Evolutionary conservation across 2,113 vertebrate species (phyloP), one percentile per base, ranked within the genome.

Genomic region (Callopanchax toddi): DNA sequence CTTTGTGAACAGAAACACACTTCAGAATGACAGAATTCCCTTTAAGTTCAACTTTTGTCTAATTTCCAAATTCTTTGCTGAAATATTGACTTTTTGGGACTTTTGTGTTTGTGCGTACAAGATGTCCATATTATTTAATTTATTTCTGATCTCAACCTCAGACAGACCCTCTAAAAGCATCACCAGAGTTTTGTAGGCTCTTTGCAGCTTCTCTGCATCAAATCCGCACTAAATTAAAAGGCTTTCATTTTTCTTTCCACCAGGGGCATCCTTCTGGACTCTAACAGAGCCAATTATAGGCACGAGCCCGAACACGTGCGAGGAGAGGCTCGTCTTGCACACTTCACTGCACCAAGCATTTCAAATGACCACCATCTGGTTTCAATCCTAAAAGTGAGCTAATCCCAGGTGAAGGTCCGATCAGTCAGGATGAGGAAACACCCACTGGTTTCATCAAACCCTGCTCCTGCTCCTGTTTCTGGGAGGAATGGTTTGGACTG

Each of bases 291-390:
- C 79, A 81, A 79, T 85, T 80, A 85, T 11, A 69, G 54, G 74
- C 85, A 86, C 78, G 82, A 72, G 83, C 32, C 67, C 34, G 4
- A 34, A 71, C 85, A 79, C 84, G 84, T 87, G 79, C 78, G 12
- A 55, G 58, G 42, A 57, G 78, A 82, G 64, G 83, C 75, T 80
- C 74, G 58, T 63, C 78, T 44, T 54, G 69, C 73, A 64, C 68
- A 50, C 26, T 70, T 76, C 63, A 15, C 46, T 78, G 79, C 82
- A 60, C 81, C 80, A 76, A 48, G 60, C 78, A 55, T 76, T 71
- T 74, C 61, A 51, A 32, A 32, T 32, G 10, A 32, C 29, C 5
- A 6, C 4, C 26, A 32, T 9, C 29, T 32, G 10, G 29, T 32
- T 32, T 32, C 4, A 32, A 32, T 32, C 29, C 6, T 32, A 7